Percentiles rank a stretch among this genome's conserved stretches.
Conservation (phyloP, 2,888 invertebrate species). For the Cryptocephalus primarius region DNA sequence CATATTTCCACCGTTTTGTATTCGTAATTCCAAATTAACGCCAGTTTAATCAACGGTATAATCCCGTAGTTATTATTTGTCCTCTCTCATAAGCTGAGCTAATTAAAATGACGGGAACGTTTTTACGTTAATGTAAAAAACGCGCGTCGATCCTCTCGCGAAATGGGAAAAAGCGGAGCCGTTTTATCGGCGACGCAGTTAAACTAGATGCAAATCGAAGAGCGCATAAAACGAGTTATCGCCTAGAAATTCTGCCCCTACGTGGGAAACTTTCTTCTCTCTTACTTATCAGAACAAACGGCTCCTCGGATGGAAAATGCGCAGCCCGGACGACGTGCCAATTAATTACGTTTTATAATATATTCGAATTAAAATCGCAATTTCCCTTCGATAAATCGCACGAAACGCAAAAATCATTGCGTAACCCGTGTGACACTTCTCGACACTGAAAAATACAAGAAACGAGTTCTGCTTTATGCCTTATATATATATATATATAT, state of each 20-base stretch:
- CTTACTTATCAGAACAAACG: constrained; percentile 5
- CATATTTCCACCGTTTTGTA: too few species aligned
- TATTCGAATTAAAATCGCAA: constrained; percentile 7
- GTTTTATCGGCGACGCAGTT: too few species aligned
- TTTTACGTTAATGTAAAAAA: neutral
- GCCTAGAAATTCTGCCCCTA: constrained; percentile 3
- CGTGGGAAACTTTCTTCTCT: constrained; percentile 8
- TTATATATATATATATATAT: neutral
- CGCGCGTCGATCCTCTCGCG: too few species aligned
- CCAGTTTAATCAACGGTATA: too few species aligned
- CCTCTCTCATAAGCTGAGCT: neutral
- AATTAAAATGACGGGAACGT: neutral
- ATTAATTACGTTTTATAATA: constrained; percentile 6
- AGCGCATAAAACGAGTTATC: too few species aligned
- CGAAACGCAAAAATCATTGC: constrained; percentile 3
- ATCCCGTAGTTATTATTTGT: constrained; percentile 1
- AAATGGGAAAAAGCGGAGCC: too few species aligned
- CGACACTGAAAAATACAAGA: neutral
- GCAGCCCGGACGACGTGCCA: too few species aligned
- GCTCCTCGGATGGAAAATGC: too few species aligned
- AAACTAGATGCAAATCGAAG: too few species aligned
- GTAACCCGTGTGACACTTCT: constrained; percentile 1
- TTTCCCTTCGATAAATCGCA: constrained; percentile 5
- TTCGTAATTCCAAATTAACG: too few species aligned
- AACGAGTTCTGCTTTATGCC: neutral